Base-by-base conservation (phyloP, 1,140 invertebrate genomes). In the Uloborus diversus region DNA sequence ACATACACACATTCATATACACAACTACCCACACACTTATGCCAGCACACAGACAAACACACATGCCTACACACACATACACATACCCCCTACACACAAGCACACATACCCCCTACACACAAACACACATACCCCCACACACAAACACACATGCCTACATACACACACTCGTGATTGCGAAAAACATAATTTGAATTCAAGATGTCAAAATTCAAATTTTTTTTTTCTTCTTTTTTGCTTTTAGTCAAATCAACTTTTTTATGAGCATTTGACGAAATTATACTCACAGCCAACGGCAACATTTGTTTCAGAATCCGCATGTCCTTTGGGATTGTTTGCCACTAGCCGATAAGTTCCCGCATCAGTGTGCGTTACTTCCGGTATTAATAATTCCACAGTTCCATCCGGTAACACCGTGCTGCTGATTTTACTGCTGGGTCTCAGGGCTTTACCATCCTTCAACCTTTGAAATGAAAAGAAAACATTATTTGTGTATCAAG, bases 321-420 rank as follows among this genome's bases (percentile, higher is more conserved):
- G 85, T 13, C 88, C 88, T 76, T 85, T 84, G 25, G 85, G 82
- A 82, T 91, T 91, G 28, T 86, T 86, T 9, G 90, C 86, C 0
- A 89, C 83, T 11, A 90, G 87, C 1, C 88, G 88, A 83, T 91
- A 91, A 35, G 87, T 86, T 3, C 90, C 90, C 9, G 88, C 86
- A 84, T 92, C 90, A 79, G 90, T 89, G 20, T 88, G 86, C 62
- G 86, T 88, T 1, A 89, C 88, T 64, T 89, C 87, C 56, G 87
- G 86, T 42, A 91, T 89, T 78, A 89, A 87, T 27, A 91, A 85
- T 35, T 86, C 82, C 14, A 85, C 83, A 4, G 85, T 86, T 5
- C 86, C 86, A 80, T 86, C 85, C 5, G 83, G 84, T 9, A 93
- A 91, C 76, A 91, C 89, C 0, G 90, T 87, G n/a, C 91, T 89